phyloP scores from a whole-genome alignment of 2,797 vertebrate genomes.

The Malacoraja senta region DNA sequence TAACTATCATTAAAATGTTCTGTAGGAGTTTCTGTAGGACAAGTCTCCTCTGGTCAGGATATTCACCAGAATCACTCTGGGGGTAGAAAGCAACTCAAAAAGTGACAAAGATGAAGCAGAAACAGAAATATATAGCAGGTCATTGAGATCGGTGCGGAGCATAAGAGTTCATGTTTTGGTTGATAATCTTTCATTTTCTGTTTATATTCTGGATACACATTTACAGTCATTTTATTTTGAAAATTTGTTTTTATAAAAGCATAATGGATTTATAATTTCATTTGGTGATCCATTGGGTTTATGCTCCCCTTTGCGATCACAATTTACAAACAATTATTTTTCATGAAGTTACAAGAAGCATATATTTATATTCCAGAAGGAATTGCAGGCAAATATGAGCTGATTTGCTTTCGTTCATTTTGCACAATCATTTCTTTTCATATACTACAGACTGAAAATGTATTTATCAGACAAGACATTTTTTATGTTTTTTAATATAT shows the following conservation, averaged over 20 bases:
- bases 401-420: background rate
- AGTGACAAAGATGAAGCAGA: background rate
- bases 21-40: background rate
- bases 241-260: background rate
- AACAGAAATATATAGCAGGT: too few relatives aligned
- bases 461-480: background rate
- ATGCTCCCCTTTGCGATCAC: background rate
- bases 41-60: background rate
- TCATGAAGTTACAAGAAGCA: background rate
- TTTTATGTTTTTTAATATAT: background rate
- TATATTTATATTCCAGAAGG: background rate
- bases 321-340: background rate
- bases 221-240: too few relatives aligned
- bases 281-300: background rate
- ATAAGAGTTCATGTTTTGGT: too few relatives aligned
- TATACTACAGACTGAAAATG: background rate
- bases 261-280: background rate
- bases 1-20: background rate
- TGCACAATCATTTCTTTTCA: background rate
- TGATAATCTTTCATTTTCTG: too few relatives aligned
- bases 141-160: too few relatives aligned
- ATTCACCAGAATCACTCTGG: background rate
- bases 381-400: background rate
- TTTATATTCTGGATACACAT: too few relatives aligned
- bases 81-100: background rate